These are phyloP conservation scores for Augochlorella aurata DNA, from an alignment of 2,888 invertebrate species.

Conservation along the genomic window DNA sequence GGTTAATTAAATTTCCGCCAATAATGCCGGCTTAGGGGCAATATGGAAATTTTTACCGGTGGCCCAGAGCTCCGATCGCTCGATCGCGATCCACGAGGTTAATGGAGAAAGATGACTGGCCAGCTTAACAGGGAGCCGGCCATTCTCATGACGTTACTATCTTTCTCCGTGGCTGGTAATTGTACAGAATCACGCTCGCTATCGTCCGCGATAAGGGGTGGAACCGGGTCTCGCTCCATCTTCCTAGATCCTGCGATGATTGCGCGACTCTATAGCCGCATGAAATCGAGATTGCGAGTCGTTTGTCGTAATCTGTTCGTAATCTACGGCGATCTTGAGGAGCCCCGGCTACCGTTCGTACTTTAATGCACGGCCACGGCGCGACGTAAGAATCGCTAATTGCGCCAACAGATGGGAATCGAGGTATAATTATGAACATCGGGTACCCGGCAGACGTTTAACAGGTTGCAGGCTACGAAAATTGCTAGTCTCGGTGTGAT, in stretches of 20 bases:
- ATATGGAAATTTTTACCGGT: conserved; percentile 34
- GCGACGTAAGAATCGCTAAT: conserved; percentile 46
- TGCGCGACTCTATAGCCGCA: conserved; percentile 24
- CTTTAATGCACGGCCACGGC: conserved; percentile 37
- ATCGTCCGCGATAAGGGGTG: conserved; percentile 51
- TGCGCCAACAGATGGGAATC: conserved; percentile 35
- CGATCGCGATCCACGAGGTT: conserved; percentile 3
- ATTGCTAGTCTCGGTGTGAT: conserved; percentile 38
- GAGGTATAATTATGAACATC: conserved; percentile 45
- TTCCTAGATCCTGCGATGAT: conserved; percentile 56
- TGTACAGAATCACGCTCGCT: conserved; percentile 48
- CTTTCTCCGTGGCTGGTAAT: conserved; percentile 55
- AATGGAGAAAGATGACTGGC: conserved; percentile 52
- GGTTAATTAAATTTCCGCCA: conserved; percentile 45
- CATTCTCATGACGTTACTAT: conserved; percentile 52
- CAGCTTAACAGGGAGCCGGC: conserved; percentile 15
- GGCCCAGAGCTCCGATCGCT: neutral
- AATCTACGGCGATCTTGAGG: conserved; percentile 48
- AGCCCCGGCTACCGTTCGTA: conserved; percentile 24
- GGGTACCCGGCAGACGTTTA: conserved; percentile 21
- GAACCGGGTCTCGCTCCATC: conserved; percentile 49
- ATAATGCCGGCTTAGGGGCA: conserved; percentile 12
- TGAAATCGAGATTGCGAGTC: conserved; percentile 49
- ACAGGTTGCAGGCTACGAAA: conserved; percentile 24
- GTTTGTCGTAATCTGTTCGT: conserved; percentile 49